phyloP scores from a whole-genome alignment of 2,888 invertebrate genomes.

The Callosobruchus maculatus region DNA sequence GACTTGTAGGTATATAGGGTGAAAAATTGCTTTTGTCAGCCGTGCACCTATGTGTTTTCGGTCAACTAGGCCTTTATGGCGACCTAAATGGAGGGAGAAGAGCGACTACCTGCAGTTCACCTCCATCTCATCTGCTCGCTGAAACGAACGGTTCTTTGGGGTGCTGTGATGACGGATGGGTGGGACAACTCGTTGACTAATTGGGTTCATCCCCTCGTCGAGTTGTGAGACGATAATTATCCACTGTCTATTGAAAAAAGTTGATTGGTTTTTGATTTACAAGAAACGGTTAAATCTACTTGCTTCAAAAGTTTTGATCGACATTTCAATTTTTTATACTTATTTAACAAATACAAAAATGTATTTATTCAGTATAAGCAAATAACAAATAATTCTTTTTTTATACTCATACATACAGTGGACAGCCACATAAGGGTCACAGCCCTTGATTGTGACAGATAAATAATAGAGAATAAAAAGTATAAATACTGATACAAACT shows the following conservation, averaged over 20 bases:
- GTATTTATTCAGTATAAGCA: too few relatives aligned
- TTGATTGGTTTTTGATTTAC: neutral
- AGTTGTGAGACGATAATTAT: neutral
- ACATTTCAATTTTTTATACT: too few relatives aligned
- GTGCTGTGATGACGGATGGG: neutral
- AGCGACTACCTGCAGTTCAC: neutral
- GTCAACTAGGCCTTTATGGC: neutral
- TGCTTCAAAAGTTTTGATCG: too few relatives aligned
- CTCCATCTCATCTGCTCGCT: neutral
- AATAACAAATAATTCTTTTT: too few relatives aligned
- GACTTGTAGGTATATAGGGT: neutral
- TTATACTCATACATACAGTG: too few relatives aligned
- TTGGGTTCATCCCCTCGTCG: neutral
- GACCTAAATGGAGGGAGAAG: neutral
- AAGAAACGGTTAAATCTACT: too few relatives aligned
- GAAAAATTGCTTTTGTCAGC: neutral
- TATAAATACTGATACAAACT: too few relatives aligned
- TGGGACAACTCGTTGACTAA: neutral
- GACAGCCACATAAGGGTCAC: too few relatives aligned
- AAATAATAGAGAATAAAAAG: too few relatives aligned
- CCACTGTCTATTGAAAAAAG: neutral
- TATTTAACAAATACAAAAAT: too few relatives aligned
- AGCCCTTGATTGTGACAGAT: too few relatives aligned
- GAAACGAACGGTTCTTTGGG: neutral
- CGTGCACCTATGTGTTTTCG: neutral